These are phyloP conservation scores for Apotomis betuletana DNA, from an alignment of 2,888 invertebrate species.

Conservation along the genomic window DNA sequence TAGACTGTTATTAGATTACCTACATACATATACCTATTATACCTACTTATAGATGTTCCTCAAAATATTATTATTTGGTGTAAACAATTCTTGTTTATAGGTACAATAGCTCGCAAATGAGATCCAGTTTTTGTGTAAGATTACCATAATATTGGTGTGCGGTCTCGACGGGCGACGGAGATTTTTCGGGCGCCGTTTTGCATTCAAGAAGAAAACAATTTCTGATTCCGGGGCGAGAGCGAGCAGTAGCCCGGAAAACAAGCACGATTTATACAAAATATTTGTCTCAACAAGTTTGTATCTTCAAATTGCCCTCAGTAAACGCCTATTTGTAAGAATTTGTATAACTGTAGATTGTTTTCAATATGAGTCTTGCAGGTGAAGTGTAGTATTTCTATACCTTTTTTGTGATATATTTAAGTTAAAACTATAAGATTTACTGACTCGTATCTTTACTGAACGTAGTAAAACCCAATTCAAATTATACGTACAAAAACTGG, in stretches of 20 bases:
- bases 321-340: slow-evolving; percentile 16
- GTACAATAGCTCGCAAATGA: slow-evolving; percentile 58
- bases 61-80: neutral
- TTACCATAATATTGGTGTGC: slow-evolving; percentile 61
- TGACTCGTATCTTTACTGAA: too few species aligned
- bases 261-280: slow-evolving; percentile 65
- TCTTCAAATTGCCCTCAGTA: slow-evolving; percentile 19
- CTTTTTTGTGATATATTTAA: too few species aligned
- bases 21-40: too few species aligned
- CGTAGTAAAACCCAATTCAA: too few species aligned
- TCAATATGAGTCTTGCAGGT: too few species aligned
- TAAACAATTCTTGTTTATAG: slow-evolving; percentile 26
- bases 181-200: slow-evolving; percentile 52
- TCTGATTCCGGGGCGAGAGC: slow-evolving; percentile 52
- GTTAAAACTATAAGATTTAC: too few species aligned
- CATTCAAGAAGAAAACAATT: slow-evolving; percentile 65
- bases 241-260: slow-evolving; percentile 65
- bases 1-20: too few species aligned
- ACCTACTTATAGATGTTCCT: too few species aligned
- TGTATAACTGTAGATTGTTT: too few species aligned
- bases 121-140: slow-evolving; percentile 51
- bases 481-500: too few species aligned
- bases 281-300: slow-evolving; percentile 58
- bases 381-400: too few species aligned
- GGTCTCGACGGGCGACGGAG: slow-evolving; percentile 21